phyloP scores from a whole-genome alignment of 2,113 vertebrate genomes.

The Amazona guildingii region DNA sequence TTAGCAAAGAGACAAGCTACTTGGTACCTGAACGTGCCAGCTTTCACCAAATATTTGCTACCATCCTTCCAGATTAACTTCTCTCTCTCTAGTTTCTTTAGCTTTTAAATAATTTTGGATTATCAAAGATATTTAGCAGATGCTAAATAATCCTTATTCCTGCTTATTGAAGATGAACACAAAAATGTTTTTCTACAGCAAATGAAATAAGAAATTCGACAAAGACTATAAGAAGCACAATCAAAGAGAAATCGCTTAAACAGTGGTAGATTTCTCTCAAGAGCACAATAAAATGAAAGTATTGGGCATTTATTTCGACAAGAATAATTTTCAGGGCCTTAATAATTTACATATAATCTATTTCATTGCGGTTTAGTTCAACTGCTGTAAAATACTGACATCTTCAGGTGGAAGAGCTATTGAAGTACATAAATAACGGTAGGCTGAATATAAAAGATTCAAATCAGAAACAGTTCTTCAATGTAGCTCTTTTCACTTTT shows the following conservation, averaged over 20 bases:
- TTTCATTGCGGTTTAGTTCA: background rate
- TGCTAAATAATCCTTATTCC: background rate
- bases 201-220: background rate
- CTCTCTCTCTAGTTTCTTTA: background rate
- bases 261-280: background rate
- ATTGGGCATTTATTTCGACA: background rate
- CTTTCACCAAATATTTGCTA: background rate
- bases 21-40: background rate
- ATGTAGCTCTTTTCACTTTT: background rate
- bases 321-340: background rate
- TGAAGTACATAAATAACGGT: background rate
- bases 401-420: background rate
- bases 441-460: background rate
- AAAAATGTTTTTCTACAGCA: background rate
- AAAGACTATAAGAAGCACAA: background rate
- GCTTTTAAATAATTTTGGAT: background rate
- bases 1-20: background rate
- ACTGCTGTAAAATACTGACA: constrained; percentile 3
- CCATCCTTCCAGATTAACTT: background rate
- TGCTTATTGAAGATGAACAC: background rate
- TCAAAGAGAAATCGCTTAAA: background rate
- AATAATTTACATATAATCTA: background rate
- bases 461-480: background rate
- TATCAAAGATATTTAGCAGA: background rate
- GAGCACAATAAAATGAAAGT: background rate